Conservation (phyloP, 2,113 vertebrate genomes). For the Aramus guarauna region DNA sequence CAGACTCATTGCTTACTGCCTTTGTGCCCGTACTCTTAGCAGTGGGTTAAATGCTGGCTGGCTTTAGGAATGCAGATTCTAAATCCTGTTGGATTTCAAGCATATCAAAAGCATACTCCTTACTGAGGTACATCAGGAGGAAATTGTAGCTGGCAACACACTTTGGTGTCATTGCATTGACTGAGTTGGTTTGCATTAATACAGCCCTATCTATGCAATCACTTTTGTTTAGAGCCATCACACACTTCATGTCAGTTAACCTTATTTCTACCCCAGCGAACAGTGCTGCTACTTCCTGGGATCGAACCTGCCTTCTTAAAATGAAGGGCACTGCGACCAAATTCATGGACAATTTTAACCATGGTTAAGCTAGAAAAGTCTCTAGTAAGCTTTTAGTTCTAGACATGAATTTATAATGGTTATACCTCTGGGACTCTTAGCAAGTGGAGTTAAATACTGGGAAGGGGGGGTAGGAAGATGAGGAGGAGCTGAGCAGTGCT, state of each 20-base stretch:
- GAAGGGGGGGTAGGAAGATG: not conserved
- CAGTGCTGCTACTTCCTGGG: not conserved
- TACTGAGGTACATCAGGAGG: not conserved
- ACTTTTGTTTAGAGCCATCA: not conserved
- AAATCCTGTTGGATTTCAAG: not conserved
- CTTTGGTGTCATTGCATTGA: not conserved
- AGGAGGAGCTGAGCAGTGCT: not conserved
- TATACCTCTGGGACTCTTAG: not conserved
- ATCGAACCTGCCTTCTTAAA: not conserved
- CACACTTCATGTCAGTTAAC: not conserved
- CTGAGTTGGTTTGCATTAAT: not conserved
- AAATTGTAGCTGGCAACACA: not conserved
- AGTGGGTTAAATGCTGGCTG: not conserved
- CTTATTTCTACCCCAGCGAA: not conserved
- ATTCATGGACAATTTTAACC: not conserved
- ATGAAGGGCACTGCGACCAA: not conserved
- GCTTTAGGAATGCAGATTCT: not conserved
- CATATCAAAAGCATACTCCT: not conserved
- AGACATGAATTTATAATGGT: not conserved
- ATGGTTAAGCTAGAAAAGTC: not conserved
- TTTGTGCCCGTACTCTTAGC: not conserved
- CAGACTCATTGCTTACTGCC: not conserved
- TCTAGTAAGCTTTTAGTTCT: not conserved
- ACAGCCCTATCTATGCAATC: not conserved
- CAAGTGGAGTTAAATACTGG: not conserved